These are phyloP conservation scores for Bubalus kerabau DNA, from an alignment of 2,113 vertebrate genomes.

Conservation along the genomic window DNA sequence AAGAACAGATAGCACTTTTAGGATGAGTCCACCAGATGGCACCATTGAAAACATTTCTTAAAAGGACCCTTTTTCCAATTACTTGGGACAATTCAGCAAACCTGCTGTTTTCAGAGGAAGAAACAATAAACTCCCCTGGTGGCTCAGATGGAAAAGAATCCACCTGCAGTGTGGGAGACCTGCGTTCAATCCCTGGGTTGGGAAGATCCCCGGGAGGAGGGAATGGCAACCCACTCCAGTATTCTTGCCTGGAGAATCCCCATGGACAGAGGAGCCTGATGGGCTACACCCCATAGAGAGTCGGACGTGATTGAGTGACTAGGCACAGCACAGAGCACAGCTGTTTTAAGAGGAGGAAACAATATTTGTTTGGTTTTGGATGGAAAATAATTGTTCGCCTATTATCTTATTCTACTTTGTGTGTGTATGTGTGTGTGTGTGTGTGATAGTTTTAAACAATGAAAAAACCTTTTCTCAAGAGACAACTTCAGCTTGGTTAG, in stretches of 20 bases:
- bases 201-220: neutral
- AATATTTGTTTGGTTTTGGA: neutral
- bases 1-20: constrained; percentile 36
- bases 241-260: neutral
- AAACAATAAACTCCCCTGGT: neutral
- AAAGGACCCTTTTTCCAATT: neutral
- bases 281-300: neutral
- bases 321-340: neutral
- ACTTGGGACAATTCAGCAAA: neutral
- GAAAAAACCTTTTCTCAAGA: neutral
- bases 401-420: neutral
- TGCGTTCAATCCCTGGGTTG: neutral
- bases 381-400: accelerated
- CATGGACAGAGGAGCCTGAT: neutral
- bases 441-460: neutral
- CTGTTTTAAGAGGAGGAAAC: neutral
- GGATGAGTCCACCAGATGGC: constrained; percentile 78
- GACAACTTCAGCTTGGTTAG: neutral
- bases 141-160: neutral
- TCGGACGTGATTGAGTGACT: too few species aligned
- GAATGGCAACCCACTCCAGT: neutral
- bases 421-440: neutral
- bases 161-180: accelerated
- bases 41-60: constrained; percentile 70
- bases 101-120: neutral